These are phyloP conservation scores for Alaudala cheleensis DNA, from an alignment of 2,113 vertebrate genomes.

Conservation along the genomic window DNA sequence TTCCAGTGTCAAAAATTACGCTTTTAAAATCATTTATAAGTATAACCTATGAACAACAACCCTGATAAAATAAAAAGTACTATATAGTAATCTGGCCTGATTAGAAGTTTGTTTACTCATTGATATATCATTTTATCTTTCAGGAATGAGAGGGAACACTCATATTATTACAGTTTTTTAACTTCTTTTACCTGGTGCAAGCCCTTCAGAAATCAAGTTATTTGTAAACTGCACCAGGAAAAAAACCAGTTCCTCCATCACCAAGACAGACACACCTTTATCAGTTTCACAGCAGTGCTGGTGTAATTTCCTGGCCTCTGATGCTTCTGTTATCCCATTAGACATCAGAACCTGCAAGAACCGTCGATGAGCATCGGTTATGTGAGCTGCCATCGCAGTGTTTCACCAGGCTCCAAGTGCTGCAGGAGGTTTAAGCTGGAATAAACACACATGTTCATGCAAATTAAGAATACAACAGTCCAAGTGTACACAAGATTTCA, in stretches of 20 bases:
- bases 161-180: neutral
- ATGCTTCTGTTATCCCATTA: constrained; percentile 79
- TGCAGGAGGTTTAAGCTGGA: neutral
- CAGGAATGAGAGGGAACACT: neutral
- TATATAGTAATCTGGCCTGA: neutral
- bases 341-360: constrained; percentile 90
- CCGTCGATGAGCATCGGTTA: constrained; percentile 84
- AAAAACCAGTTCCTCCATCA: neutral
- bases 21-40: neutral
- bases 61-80: neutral
- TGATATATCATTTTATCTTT: neutral
- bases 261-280: constrained; percentile 71
- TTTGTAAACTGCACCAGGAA: neutral
- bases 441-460: neutral
- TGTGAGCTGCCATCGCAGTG: constrained; percentile 59
- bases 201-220: neutral
- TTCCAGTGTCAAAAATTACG: neutral
- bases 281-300: constrained; percentile 81
- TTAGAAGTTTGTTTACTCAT: neutral
- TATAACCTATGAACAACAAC: neutral
- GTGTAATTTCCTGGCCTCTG: constrained; percentile 70
- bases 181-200: neutral
- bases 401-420: neutral
- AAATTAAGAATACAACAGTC: neutral
- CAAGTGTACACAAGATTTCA: neutral